phyloP scores from a whole-genome alignment of 2,113 vertebrate species.

The Leptobrachium leishanense region DNA sequence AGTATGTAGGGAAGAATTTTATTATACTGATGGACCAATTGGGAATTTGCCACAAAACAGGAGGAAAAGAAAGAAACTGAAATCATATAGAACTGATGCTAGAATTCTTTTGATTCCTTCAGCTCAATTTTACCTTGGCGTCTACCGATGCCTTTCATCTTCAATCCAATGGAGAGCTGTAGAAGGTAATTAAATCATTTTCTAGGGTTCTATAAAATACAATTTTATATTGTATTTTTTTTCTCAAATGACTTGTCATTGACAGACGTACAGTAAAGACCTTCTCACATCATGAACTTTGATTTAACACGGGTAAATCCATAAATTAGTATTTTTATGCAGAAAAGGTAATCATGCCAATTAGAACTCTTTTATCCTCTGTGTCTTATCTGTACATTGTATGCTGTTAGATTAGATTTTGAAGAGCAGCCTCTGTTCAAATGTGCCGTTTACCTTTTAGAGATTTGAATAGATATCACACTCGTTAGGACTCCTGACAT shows the following conservation, averaged over 20 bases:
- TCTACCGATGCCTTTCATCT: too few relatives aligned
- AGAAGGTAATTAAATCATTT: too few relatives aligned
- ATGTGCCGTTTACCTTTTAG: constrained; percentile 52
- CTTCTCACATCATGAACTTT: background rate
- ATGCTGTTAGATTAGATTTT: background rate
- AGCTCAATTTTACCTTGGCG: too few relatives aligned
- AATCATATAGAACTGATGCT: too few relatives aligned
- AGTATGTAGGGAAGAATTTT: too few relatives aligned
- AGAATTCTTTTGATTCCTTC: too few relatives aligned
- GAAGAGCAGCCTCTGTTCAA: constrained; percentile 30
- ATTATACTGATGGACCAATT: too few relatives aligned
- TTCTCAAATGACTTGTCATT: background rate
- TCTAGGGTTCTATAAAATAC: too few relatives aligned
- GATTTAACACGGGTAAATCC: background rate
- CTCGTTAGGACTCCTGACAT: constrained; percentile 61
- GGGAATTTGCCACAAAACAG: too few relatives aligned
- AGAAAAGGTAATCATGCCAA: background rate
- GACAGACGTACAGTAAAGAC: too few relatives aligned
- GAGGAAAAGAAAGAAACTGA: too few relatives aligned
- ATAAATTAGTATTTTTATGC: constrained; percentile 3
- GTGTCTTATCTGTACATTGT: background rate
- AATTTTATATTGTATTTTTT: background rate
- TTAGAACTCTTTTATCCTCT: background rate
- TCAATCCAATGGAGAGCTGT: too few relatives aligned
- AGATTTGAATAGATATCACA: constrained; percentile 60